Base-by-base conservation (phyloP, 2,888 invertebrate genomes). In the Agrypnus murinus region DNA sequence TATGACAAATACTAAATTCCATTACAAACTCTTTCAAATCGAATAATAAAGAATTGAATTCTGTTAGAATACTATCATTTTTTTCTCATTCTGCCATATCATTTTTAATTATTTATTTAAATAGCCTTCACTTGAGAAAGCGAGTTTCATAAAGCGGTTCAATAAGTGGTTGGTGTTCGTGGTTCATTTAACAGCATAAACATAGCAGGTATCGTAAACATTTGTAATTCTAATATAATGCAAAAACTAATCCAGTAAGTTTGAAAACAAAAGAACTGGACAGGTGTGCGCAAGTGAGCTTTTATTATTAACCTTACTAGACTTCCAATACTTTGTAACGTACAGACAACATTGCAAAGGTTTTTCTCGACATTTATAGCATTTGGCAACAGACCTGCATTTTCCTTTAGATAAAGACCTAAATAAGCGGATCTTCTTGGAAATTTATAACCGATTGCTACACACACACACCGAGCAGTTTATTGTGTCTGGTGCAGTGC, bases 371-470 rank as follows among this genome's bases (percentile, higher is more conserved):
- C 50, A 64, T 64, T 53, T 43, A 64, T 64, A 64, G 64, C 64
- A 64, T 53, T 64, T 64, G 64, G 64, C 64, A 64, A 43, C 53
- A 55, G 12, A 53, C 31, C 38, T 6, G 32, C 64, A 38, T 55
- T 58, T 59, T 43, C 40, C 38, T 64, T 53, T 19, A 64, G 53
- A 64, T 64, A 64, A 64, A 64, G 43, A 40, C 43, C 17, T 12
- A 36, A 64, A 50, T 53, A 64, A 64, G 53, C 40, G 36, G 32
- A 53, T 36, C 50, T 40, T 38, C 50, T 12, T 32, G 40, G 25
- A 53, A 64, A 64, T 64, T 64, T 64, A 53, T 64, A 64, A 40
- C 15, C 6, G 64, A 64, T 64, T 64, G 48, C 64, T 64, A 43
- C 53, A 64, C 50, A 25, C 53, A 64, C 50, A 25, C 5, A 50